Percentiles rank a stretch among this genome's conserved stretches.
Conservation (phyloP, 92 coral and sea anemone species). For the Epizoanthus illoricatus region DNA sequence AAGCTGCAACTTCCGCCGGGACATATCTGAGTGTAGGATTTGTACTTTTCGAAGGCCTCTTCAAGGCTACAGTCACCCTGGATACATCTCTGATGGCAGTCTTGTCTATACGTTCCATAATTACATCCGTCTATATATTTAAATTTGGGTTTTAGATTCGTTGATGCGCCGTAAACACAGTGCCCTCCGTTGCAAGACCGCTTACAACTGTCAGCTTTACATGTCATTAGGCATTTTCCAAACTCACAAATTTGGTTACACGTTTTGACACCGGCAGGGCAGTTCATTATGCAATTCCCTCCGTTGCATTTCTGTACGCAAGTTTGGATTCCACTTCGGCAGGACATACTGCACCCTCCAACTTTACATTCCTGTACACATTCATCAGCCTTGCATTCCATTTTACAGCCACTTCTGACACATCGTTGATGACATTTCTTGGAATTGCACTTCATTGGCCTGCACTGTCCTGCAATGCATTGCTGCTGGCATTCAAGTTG, state of each 20-base stretch:
- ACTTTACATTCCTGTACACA: conserved; percentile 55
- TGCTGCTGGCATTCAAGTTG: conserved; percentile 45
- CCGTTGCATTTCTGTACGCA: conserved; percentile 60
- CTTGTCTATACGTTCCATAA: conserved; percentile 7
- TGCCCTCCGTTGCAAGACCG: conserved; percentile 54
- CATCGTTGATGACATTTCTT: conserved; percentile 55
- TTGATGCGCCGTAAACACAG: conserved; percentile 21
- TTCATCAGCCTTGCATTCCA: conserved; percentile 45
- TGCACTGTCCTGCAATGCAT: conserved; percentile 58
- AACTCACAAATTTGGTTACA: conserved; percentile 58
- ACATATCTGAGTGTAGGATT: conserved; percentile 58
- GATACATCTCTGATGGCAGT: conserved; percentile 48
- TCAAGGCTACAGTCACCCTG: conserved; percentile 44
- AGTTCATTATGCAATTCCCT: conserved; percentile 63
- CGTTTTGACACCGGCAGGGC: conserved; percentile 51
- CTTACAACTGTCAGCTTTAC: conserved; percentile 51
- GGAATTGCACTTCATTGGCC: conserved; percentile 51
- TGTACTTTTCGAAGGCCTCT: conserved; percentile 45
- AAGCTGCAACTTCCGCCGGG: conserved; percentile 65
- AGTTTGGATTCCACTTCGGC: conserved; percentile 40
- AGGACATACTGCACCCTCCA: conserved; percentile 60
- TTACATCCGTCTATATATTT: conserved; percentile 13
- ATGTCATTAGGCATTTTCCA: conserved; percentile 56
- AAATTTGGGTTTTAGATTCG: background rate
- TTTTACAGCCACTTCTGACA: conserved; percentile 53